Conservation (phyloP, 2,113 vertebrate species). For the mouse (Mus musculus) region GRCm39 chr5:99929501-99930000, state of each 20-base stretch:
- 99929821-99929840: neutral
- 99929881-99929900: neutral
- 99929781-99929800: neutral
- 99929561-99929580: no score
- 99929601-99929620: neutral
- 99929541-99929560: no score
- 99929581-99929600: no score
- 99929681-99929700: neutral
- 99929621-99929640: neutral
- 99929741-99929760: neutral
- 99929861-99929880: neutral
- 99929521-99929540: neutral
- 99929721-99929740: neutral
- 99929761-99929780: neutral
- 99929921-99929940: neutral
- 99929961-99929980: neutral
- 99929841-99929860: neutral
- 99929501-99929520: neutral
- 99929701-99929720: neutral
- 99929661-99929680: neutral
- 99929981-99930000: neutral
- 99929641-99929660: neutral
- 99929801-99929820: neutral
- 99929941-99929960: neutral
- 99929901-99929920: neutral